Base-by-base conservation (phyloP, 2,113 vertebrate genomes). In the Empidonax traillii region DNA sequence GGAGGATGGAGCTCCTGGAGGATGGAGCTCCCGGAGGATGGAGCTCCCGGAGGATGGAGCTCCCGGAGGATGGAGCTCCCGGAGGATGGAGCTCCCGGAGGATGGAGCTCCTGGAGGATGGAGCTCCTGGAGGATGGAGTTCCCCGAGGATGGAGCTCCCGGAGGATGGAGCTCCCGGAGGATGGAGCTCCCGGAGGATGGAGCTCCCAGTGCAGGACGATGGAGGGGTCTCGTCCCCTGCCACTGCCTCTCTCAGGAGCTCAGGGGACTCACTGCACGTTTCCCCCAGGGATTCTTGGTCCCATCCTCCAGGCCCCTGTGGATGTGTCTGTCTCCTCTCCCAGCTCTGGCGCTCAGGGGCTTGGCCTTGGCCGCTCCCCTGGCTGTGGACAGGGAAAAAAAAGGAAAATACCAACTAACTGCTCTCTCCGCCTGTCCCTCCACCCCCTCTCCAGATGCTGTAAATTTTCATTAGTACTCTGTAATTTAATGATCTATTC, bases 401-500 rank as follows among this genome's bases (percentile, higher is more conserved):
- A 27, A 3, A 37, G 10, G 2, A 30, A 55, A 83, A 35, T 2
- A 14, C 1, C 46, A 43, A 23, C 62, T 65, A 83, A 85, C 37
- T 12, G 44, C 39, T 67, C 62, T 39, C n/a, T 65, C 72, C 76
- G 59, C 61, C 59, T 55, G 52, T 91, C 44, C 56, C 43, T 39
- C 78, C 6, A 1, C 15, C 53, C 63, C 68, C 22, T 12, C 47
- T 53, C 46, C 63, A 69, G 85, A 63, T 74, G 91, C 90, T 51
- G 67, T 88, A 85, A 72, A 88, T 93, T 95, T 89, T 87, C 93
- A 95, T 96, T 92, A 84, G 56, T 72, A 46, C 72, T 72, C 93
- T 81, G 68, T 97, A 96, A 94, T 96, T 96, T 93, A 96, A 94
- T 97, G 83, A 93, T 85, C 88, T 78, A 35, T 43, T 93, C 96